These are phyloP conservation scores for Fringilla coelebs DNA, from an alignment of 2,797 vertebrate genomes.

Conservation along the genomic window DNA sequence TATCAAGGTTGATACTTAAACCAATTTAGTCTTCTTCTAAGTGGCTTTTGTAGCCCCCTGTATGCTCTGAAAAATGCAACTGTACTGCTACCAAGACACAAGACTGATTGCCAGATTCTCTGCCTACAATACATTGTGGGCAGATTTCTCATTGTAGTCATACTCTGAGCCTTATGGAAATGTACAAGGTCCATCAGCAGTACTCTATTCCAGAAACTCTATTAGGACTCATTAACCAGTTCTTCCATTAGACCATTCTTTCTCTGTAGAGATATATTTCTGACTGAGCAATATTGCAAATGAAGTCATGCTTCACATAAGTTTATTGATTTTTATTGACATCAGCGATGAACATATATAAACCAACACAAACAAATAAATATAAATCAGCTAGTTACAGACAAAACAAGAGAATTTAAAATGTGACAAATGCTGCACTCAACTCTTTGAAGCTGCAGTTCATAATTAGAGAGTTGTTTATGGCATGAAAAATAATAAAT, in stretches of 20 bases:
- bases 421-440: not conserved
- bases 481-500: not conserved
- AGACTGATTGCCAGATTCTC: not conserved
- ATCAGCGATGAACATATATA: not conserved
- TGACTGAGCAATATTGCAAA: not conserved
- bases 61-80: not conserved
- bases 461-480: not conserved
- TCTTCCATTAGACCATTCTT: not conserved
- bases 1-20: not conserved
- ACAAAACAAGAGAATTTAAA: not conserved
- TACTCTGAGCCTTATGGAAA: not conserved
- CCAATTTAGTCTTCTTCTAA: not conserved
- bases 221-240: not conserved
- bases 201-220: not conserved
- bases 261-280: not conserved
- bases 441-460: not conserved
- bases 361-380: not conserved
- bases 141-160: not conserved
- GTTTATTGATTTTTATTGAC: not conserved
- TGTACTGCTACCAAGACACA: not conserved
- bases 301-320: not conserved
- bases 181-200: not conserved
- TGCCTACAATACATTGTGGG: not conserved
- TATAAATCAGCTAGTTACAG: not conserved
- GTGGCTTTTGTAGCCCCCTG: not conserved